Percentiles rank a stretch among this genome's conserved stretches.
Conservation (phyloP, 2,888 invertebrate genomes). For the Tenthredo mesomela region DNA sequence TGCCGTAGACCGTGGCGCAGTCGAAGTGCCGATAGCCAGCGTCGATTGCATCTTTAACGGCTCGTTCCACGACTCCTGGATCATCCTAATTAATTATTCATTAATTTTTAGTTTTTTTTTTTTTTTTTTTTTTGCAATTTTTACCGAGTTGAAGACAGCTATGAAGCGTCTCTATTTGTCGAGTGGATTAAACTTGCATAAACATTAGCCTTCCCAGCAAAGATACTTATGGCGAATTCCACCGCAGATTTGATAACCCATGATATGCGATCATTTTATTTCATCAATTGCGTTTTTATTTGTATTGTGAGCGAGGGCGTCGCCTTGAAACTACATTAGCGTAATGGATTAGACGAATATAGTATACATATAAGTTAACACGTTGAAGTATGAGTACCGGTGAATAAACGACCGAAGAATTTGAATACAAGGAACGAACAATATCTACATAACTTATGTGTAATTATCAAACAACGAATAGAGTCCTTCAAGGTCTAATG, state of each 20-base stretch:
- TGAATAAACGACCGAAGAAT: not conserved
- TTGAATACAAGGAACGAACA: no score
- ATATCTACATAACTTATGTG: no score
- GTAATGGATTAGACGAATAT: conserved; percentile 5
- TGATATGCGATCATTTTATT: not conserved
- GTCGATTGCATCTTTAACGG: conserved; percentile 81
- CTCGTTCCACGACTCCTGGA: conserved; percentile 76
- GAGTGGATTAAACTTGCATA: not conserved
- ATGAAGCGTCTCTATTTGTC: not conserved
- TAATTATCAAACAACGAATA: no score
- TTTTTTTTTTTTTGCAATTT: not conserved
- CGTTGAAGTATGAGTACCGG: conserved; percentile 5
- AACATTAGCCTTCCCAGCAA: not conserved
- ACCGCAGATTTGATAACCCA: not conserved
- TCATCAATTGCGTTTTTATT: conserved; percentile 15
- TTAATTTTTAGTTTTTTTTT: not conserved
- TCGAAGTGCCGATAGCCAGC: conserved; percentile 85
- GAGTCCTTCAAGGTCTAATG: no score
- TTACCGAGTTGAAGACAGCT: not conserved
- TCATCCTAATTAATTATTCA: conserved; percentile 71
- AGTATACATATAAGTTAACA: not conserved
- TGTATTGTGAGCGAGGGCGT: not conserved
- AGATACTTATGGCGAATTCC: not conserved
- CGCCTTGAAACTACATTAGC: conserved; percentile 10
- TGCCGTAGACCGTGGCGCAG: conserved; percentile 78